Percentiles rank a stretch among this genome's conserved stretches.
These are phyloP conservation scores for Paedocypris micromegethes DNA, from an alignment of 2,797 vertebrate species.

Conservation along the genomic window DNA sequence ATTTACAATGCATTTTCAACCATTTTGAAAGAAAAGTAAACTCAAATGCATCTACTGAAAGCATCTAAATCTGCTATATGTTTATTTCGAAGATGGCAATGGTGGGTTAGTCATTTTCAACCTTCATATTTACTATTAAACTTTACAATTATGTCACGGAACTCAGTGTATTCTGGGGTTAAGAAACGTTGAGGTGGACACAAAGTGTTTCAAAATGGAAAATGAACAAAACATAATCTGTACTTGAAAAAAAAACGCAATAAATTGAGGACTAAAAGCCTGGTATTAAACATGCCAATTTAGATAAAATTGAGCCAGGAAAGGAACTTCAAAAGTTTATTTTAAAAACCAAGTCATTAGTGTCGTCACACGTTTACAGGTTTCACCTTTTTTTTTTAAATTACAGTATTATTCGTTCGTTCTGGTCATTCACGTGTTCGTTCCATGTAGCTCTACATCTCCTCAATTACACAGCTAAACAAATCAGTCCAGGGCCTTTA, in stretches of 20 bases:
- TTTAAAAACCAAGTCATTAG: conserved; percentile 29
- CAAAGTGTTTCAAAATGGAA: too few species aligned
- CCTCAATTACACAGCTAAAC: conserved; percentile 1
- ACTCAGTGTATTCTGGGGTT: too few species aligned
- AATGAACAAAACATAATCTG: too few species aligned
- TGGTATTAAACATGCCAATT: background rate
- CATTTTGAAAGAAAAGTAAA: too few species aligned
- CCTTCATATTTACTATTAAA: too few species aligned
- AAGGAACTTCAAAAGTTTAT: conserved; percentile 34
- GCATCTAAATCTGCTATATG: too few species aligned
- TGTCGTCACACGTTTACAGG: conserved; percentile 15
- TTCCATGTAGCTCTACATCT: conserved; percentile 6
- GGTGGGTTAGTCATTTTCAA: too few species aligned
- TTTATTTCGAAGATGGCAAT: too few species aligned
- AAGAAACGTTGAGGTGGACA: too few species aligned
- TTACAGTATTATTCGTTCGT: background rate
- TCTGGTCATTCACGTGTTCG: conserved; percentile 9
- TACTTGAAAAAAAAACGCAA: conserved; percentile 2
- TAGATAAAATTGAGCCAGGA: background rate
- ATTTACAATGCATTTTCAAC: too few species aligned
- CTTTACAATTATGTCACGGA: too few species aligned
- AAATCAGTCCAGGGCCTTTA: background rate
- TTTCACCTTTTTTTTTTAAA: conserved; percentile 14
- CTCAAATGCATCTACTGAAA: too few species aligned
- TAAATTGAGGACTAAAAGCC: background rate